Evolutionary conservation across 2,888 invertebrate species (phyloP), one percentile per base, ranked within the genome.

Genomic region (Noctua comes): DNA sequence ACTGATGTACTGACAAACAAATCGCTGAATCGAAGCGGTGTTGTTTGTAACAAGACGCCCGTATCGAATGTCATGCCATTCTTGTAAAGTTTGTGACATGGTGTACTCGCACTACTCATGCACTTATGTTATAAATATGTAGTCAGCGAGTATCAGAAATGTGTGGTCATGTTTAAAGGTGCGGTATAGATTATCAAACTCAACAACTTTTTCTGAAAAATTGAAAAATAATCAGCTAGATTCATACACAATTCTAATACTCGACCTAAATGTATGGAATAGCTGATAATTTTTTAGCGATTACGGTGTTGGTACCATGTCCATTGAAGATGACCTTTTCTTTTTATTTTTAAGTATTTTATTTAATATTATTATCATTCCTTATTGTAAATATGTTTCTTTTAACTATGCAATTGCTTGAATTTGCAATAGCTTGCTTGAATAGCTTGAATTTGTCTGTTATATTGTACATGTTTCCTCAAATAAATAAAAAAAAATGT

Each of bases 11-110:
- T 59, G 6, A 81, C 82, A 77, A 66, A 64, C 65, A 69, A 88
- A 89, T 88, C 79, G 91, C 92, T 89, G 90, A 91, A 79, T 89
- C 85, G 85, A 57, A 82, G 86, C 93, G 93, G 93, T 87, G 16
- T 74, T 86, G 80, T 91, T 92, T 93, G 94, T 82, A 83, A 89
- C 40, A 66, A 76, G 76, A 91, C 73, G 81, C 82, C 68, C 43
- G 75, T 87, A 92, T 93, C 90, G 88, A 89, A 90, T 93, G 85
- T 80, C 91, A 83, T 46, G 72, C 79, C 79, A 86, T 90, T 90
- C 89, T 87, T 88, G 88, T 87, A 88, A 91, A 82, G 66, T 84
- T 74, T 74, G 59, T 81, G 74, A 76, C 80, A 77, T 68, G 8
- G 57, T 77, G 21, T 68, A 65, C 13, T 13, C 68, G 70, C 62